A percentile compares a stretch with the other conserved stretches of the same genome.
These are phyloP conservation scores for Sebastes itinus DNA, from an alignment of 2,797 vertebrate genomes.

Conservation along the genomic window DNA sequence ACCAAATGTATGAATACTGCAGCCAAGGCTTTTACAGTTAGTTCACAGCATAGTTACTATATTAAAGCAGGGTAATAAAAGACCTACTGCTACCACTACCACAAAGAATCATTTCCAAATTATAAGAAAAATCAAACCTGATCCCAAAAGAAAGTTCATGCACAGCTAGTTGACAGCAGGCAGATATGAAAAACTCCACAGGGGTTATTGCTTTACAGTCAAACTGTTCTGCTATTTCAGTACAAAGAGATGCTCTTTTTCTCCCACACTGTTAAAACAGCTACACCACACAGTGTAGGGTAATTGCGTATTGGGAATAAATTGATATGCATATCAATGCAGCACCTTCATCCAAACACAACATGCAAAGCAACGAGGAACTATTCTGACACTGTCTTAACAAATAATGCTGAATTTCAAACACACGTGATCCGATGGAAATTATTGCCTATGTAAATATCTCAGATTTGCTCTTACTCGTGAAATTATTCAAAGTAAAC, in stretches of 20 bases:
- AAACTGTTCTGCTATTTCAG: constrained; percentile 19
- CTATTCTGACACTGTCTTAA: background rate
- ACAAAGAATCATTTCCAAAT: background rate
- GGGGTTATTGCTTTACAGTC: constrained; percentile 34
- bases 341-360: constrained; percentile 9
- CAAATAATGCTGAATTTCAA: constrained; percentile 22
- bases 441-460: constrained; percentile 14
- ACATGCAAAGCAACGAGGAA: background rate
- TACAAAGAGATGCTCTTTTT: constrained; percentile 16
- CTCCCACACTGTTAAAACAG: constrained; percentile 8
- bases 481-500: constrained; percentile 39
- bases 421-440: background rate
- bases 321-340: constrained; percentile 33
- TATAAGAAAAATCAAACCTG: background rate
- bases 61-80: background rate
- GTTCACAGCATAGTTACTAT: background rate
- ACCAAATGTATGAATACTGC: background rate
- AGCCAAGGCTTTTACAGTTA: background rate
- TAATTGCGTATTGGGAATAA: constrained; percentile 31
- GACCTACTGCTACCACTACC: background rate
- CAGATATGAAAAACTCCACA: constrained; percentile 28
- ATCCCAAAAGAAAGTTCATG: constrained; percentile 12
- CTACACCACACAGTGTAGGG: constrained; percentile 2
- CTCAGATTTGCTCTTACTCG: background rate
- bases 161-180: constrained; percentile 16